Evolutionary conservation across 2,888 invertebrate genomes (phyloP), one percentile per base, ranked within the genome.

Genomic region (Horisme vitalbata): DNA sequence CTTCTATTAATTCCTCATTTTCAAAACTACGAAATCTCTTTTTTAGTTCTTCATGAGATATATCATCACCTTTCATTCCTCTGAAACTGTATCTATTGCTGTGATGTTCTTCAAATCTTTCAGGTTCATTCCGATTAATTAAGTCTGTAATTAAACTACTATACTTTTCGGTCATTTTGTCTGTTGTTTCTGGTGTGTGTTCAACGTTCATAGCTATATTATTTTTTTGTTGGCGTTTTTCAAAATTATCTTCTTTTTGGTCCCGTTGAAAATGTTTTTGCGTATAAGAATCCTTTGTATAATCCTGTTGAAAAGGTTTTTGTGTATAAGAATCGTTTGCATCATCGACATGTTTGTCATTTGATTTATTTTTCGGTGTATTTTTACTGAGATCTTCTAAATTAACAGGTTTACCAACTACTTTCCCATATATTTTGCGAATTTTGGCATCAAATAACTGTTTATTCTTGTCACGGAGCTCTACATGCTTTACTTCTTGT

Each of bases 371-470:
- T 12, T 1, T 4, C 8, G 15, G 26, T 41, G 52, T n/a, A 27
- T 20, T 41, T 48, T 15, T 24, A 41, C 49, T 34, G 9, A 28
- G 27, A 38, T 39, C n/a, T 21, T 52, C 21, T 21, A 39, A 15
- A 11, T 46, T 38, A n/a, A 47, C 48, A 8, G 60, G 28, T 31
- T 65, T 67, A 0, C 71, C 71, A 4, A 75, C 57, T 0, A 78
- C 54, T 36, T 58, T 62, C 0, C 68, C 78, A 10, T 84, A 84
- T 38, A 86, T 80, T 66, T 78, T 78, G 41, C 75, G 67, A 10
- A 85, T 69, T 65, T 79, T 85, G 1, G 64, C 71, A 60, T 84
- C 76, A 38, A 84, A 68, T 35, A 80, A 54, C 55, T 78, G 65
- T 61, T 76, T 84, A 47, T 77, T 72, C 3, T 48, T 63, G 2